Conservation (phyloP, 2,888 invertebrate species). For the Microctonus brassicae region DNA sequence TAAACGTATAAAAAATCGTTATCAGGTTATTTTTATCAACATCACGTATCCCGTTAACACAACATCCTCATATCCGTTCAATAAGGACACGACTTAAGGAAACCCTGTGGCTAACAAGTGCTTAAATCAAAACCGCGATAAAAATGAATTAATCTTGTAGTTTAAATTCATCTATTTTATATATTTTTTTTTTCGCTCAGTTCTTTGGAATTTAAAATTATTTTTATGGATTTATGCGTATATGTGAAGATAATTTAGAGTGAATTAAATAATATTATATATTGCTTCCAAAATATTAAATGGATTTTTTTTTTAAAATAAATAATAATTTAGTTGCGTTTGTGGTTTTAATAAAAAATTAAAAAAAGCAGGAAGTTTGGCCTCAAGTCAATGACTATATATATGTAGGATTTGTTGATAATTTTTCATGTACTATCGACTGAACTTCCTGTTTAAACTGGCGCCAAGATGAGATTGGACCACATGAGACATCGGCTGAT, state of each 20-base stretch:
- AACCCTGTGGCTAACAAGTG: constrained; percentile 56
- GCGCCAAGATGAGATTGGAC: constrained; percentile 44
- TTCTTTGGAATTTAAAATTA: too few species aligned
- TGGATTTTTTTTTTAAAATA: too few species aligned
- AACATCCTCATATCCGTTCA: constrained; percentile 62
- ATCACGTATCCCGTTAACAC: constrained; percentile 49
- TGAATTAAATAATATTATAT: too few species aligned
- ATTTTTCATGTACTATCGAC: constrained; percentile 16
- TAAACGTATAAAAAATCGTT: constrained; percentile 45
- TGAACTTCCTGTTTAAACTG: constrained; percentile 43
- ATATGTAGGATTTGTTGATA: constrained; percentile 14
- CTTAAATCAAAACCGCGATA: constrained; percentile 62
- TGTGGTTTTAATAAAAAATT: too few species aligned
- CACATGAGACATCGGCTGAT: constrained; percentile 4
- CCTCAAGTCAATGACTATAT: constrained; percentile 18
- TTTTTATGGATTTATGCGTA: too few species aligned
- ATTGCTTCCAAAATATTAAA: too few species aligned
- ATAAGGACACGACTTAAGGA: constrained; percentile 56
- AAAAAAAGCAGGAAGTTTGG: constrained; percentile 23
- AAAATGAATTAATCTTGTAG: constrained; percentile 20
- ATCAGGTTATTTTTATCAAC: constrained; percentile 49
- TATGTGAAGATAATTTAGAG: too few species aligned
- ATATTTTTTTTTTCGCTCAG: not conserved
- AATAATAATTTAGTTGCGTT: too few species aligned
- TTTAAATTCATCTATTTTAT: not conserved